Base-by-base conservation (phyloP, 1,140 invertebrate species). In the Archegozetes longisetosus region DNA sequence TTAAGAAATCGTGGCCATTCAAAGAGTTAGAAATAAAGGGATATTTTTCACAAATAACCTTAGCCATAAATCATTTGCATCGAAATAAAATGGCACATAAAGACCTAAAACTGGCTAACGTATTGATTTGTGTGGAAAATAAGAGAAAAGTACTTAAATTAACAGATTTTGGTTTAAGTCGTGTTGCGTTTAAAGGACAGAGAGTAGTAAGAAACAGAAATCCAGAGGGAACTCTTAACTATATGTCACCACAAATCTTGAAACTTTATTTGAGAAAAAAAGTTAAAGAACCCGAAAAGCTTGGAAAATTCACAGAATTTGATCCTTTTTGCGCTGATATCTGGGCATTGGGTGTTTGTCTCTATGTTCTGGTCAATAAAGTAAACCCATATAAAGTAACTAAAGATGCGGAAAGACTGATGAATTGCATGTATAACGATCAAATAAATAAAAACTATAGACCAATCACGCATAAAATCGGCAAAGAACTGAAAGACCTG, bases 321-420 rank as follows among this genome's bases (percentile, higher is more conserved):
- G 56, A 61, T 32, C 63, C 67, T 1, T 60, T 59, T 17, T 17
- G 47, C 3, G 60, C 61, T n/a, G 67, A 68, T 53, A 28, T 66
- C 23, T 68, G 67, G 67, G 61, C 59, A 28, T 54, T 62, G 0
- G 67, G 67, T 2, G 63, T 68, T 13, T 67, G 68, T 28, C 61
- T 68, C 3, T 68, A 68, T 52, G 65, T 68, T n/a, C 64, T 69
- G 6, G 25, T 68, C 3, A 66, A 64, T 47, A 62, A 64, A 29
- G 29, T 64, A 1, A 72, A 72, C 70, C 70, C 72, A 0, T 75
- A 69, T 57, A 71, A 73, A 53, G 73, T 73, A 61, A 69, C 67
- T 20, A 72, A 75, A n/a, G n/a, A n/a, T n/a, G n/a, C n/a, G n/a
- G n/a, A n/a, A n/a, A n/a, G n/a, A n/a, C n/a, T n/a, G n/a, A n/a